These are phyloP conservation scores for Leptosomus discolor DNA, from an alignment of 2,113 vertebrate genomes.

Conservation along the genomic window DNA sequence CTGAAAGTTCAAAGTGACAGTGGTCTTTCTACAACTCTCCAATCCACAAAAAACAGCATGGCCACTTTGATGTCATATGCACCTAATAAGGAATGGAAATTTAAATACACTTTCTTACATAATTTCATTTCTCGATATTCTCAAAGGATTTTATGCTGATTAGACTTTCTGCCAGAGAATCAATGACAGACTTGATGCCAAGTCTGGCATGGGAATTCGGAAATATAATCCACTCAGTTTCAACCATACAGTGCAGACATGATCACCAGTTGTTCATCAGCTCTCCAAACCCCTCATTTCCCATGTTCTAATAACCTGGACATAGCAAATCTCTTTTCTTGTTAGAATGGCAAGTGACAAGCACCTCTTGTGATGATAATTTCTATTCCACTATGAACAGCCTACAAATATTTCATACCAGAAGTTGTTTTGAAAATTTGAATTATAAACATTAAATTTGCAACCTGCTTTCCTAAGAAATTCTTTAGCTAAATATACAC, in stretches of 20 bases:
- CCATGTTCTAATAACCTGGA: background rate
- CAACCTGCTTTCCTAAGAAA: background rate
- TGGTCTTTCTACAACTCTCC: slow-evolving; percentile 19
- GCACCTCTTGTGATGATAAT: background rate
- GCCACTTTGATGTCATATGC: background rate
- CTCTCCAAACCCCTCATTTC: background rate
- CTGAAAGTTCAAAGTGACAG: slow-evolving; percentile 27
- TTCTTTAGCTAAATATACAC: slow-evolving; percentile 24
- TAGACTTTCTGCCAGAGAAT: background rate
- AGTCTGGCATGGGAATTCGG: background rate
- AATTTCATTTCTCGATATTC: background rate
- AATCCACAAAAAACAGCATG: background rate
- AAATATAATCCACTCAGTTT: background rate
- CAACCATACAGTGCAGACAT: background rate
- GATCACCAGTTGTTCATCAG: background rate
- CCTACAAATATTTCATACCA: background rate
- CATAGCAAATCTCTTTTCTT: background rate
- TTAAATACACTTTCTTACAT: background rate
- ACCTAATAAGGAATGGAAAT: background rate
- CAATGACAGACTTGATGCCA: background rate
- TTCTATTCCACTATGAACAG: background rate
- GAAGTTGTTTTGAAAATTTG: background rate
- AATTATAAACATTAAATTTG: background rate
- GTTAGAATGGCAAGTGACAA: background rate
- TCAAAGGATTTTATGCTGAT: background rate